Evolutionary conservation across 2,888 invertebrate species (phyloP), one percentile per base, ranked within the genome.

Genomic region (Drosophila lacicola): DNA sequence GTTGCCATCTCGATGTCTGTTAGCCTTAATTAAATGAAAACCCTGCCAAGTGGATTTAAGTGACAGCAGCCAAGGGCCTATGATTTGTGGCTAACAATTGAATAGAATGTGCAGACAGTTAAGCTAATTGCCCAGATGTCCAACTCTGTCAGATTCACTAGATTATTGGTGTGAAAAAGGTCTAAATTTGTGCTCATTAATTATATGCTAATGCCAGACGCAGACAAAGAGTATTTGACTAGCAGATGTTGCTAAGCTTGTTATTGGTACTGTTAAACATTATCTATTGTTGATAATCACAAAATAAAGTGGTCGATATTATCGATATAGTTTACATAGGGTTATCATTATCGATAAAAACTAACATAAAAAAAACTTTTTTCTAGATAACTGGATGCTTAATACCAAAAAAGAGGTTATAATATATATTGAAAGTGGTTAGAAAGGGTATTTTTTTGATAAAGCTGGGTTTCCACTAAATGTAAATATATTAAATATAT

Each of bases 1-100:
- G 36, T 25, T 42, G 36, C n/a, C 49, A 41, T 57, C 39, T 37
- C 47, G 21, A 41, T 62, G 47, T 51, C 64, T 70, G 55, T 54
- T 50, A 39, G 37, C 57, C 37, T 42, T 77, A 77, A 77, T 77
- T 74, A 67, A 77, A 74, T 77, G 70, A 64, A 70, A 58, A 29
- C 67, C 67, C 46, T 46, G 49, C 29, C 55, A 19, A 65, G 39
- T 57, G 50, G 46, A 46, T 51, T 65, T 53, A 76, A 68, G 50
- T 53, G 61, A 49, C 54, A 62, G 63, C 49, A 53, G 37, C 53
- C 14, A 45, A 68, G 46, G 42, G 45, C 49, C 57, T 46, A 60
- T 65, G 42, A 70, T 45, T 25, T 62, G 58, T 41, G 47, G 49
- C 49, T 49, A 50, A 41, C 45, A 58, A 51, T 58, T 44, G 50